A percentile compares a stretch with the other conserved stretches of the same genome.
Evolutionary conservation across 1,140 invertebrate genomes (phyloP).

Genomic region (Conopomorpha cramerella): DNA sequence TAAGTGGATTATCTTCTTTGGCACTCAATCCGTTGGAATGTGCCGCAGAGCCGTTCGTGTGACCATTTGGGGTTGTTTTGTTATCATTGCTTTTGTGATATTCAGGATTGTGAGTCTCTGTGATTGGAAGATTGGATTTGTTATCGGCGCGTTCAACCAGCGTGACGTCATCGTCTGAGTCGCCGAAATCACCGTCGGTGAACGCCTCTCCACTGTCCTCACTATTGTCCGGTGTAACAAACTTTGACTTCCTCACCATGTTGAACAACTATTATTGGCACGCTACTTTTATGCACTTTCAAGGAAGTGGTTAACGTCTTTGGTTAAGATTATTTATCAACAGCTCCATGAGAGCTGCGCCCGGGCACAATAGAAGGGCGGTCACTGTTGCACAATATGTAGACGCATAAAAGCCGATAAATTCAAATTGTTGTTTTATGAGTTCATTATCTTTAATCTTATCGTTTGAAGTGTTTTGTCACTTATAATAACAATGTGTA

Average conservation of each 20-base stretch:
- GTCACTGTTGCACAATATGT: background rate
- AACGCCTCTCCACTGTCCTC: slow-evolving; percentile 49
- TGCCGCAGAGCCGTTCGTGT: slow-evolving; percentile 10
- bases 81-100: no score
- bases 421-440: no score
- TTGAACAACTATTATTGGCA: slow-evolving; percentile 10
- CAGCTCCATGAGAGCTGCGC: background rate
- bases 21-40: no score
- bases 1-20: no score
- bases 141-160: slow-evolving; percentile 13
- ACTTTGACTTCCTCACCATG: slow-evolving; percentile 30
- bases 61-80: no score
- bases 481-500: no score
- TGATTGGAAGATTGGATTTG: slow-evolving; percentile 21
- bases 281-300: slow-evolving; percentile 18
- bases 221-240: slow-evolving; percentile 31
- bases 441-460: no score
- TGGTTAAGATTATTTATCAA: background rate
- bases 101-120: slow-evolving; percentile 37
- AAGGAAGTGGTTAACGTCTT: slow-evolving; percentile 8
- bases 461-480: no score
- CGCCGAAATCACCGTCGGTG: slow-evolving; percentile 50
- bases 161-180: slow-evolving; percentile 38
- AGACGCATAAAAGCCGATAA: no score
- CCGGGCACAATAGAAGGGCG: background rate